Base-by-base conservation (phyloP, 2,797 vertebrate species). In the Bradypodion pumilum region DNA sequence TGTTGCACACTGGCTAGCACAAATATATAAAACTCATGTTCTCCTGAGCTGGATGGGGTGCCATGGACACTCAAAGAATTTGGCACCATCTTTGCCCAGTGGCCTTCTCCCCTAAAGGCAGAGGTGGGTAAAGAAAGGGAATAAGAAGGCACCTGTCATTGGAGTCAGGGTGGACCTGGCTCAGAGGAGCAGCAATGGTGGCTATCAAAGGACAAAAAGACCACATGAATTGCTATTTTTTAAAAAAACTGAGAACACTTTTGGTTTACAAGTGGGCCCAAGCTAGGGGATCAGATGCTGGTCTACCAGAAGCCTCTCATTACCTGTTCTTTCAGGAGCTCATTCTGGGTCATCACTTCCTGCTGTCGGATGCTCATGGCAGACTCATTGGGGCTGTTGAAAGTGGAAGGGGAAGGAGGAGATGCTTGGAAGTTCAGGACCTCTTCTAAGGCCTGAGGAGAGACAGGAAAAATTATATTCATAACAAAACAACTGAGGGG, bases 291-390 rank as follows among this genome's bases (percentile, higher is more conserved):
- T 19, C 1, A 13, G 15, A 2, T 46, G 27, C 10, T 78, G n/a
- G 5, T 40, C n/a, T 44, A 27, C 35, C 0, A 25, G 68, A 7
- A 1, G 9, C 1, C 1, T 21, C 37, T 8, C 92, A 92, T n/a
- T 89, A 99, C 99, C 98, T 99, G 99, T 89, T 99, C 98, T 89
- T 98, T 99, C 66, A 99, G 95, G 29, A 99, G 95, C 42, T 98
- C 97, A 0, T 99, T 98, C 94, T 99, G 98, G 1, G 97, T 99
- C 86, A 98, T 95, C 82, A 99, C 96, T 87, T 99, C 99, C 90
- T 98, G 98, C 44, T 97, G 97, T 32, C 97, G 97, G 81, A 97
- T 85, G 81, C 96, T 96, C 85, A 94, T 95, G 0, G 93, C 93
- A 0, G 95, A 95, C 27, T 98, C 98, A 49, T 96, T 94, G 10